Percentiles rank a stretch among this genome's conserved stretches.
Evolutionary conservation across 1,140 invertebrate genomes (phyloP).

Genomic region (Zeugodacus cucurbitae): DNA sequence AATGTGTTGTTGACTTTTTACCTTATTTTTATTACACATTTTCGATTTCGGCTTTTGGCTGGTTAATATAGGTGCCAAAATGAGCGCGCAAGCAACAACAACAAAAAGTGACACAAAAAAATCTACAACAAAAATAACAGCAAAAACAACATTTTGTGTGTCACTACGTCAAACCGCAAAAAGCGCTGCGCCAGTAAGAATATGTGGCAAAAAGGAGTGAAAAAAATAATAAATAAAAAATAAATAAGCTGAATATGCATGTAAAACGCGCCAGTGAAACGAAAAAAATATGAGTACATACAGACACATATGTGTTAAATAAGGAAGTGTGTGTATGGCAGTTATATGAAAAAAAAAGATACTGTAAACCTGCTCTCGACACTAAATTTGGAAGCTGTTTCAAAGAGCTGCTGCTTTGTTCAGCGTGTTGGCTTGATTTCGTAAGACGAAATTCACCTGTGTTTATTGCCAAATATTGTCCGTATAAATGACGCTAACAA

Average conservation of each 20-base stretch:
- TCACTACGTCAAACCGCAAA: constrained; percentile 29
- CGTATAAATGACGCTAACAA: background rate
- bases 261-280: background rate
- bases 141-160: constrained; percentile 1
- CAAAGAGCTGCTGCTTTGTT: background rate
- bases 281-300: background rate
- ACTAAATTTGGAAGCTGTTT: constrained; percentile 13
- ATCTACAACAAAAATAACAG: background rate
- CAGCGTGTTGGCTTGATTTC: background rate
- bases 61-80: constrained; percentile 13
- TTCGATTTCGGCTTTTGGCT: background rate
- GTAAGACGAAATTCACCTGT: background rate
- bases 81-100: background rate
- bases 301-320: background rate
- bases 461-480: background rate
- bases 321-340: background rate
- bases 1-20: background rate
- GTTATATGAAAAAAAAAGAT: background rate
- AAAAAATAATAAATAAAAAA: background rate
- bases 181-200: background rate
- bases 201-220: background rate
- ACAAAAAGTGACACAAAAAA: background rate
- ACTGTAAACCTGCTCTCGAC: background rate
- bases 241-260: background rate
- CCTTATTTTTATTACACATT: background rate